Conservation (phyloP, 2,113 vertebrate species). For the Tupaia tana region DNA sequence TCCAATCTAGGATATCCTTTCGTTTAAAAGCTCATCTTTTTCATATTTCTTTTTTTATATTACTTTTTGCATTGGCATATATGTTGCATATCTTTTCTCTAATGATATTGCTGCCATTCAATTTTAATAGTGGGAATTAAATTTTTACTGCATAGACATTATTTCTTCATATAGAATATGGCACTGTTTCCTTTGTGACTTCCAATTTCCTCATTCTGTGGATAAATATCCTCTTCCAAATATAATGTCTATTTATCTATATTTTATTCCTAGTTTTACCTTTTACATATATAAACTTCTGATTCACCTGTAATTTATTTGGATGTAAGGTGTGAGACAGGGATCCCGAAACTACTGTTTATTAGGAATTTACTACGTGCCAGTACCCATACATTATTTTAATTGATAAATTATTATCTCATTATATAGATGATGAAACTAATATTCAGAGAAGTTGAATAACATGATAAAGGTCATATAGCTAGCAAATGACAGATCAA, state of each 20-base stretch:
- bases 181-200: not conserved
- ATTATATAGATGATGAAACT: not conserved
- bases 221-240: not conserved
- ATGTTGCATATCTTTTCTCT: not conserved
- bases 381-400: not conserved
- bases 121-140: not conserved
- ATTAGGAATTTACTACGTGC: not conserved
- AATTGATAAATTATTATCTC: not conserved
- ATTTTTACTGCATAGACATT: not conserved
- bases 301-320: not conserved
- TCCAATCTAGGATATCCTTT: not conserved
- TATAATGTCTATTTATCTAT: not conserved
- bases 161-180: not conserved
- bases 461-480: not conserved
- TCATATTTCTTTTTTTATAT: not conserved
- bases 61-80: not conserved
- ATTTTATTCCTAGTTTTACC: constrained; percentile 10
- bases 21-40: not conserved
- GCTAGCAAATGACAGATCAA: not conserved
- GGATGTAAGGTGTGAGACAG: not conserved
- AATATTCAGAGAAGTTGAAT: not conserved
- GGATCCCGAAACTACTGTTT: not conserved
- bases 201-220: not conserved
- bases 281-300: not conserved
- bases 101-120: not conserved